Percentiles rank a stretch among this genome's conserved stretches.
These are phyloP conservation scores for Embiotoca jacksoni DNA, from an alignment of 2,113 vertebrate species.

Conservation along the genomic window DNA sequence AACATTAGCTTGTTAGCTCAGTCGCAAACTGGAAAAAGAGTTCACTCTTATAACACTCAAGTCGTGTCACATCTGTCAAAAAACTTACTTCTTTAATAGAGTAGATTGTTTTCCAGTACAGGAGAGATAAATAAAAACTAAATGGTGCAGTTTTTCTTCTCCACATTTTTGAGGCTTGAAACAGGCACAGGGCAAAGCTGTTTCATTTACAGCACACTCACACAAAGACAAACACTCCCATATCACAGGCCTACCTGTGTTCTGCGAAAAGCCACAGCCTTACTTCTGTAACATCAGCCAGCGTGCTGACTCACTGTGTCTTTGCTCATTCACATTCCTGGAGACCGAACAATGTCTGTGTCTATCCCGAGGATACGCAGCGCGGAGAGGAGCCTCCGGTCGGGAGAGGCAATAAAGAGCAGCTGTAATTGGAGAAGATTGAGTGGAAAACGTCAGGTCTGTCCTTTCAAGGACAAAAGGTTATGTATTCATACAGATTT, in stretches of 20 bases:
- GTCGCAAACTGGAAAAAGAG: no score
- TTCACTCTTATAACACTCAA: no score
- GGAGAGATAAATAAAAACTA: no score
- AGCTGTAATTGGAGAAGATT: conserved; percentile 36
- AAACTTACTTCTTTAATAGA: no score
- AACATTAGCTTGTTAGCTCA: no score
- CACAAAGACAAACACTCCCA: conserved; percentile 23
- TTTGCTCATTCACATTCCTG: conserved; percentile 47
- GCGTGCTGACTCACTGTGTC: conserved; percentile 42
- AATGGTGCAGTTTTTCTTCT: not conserved
- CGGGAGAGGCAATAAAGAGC: conserved; percentile 33
- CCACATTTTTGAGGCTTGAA: conserved; percentile 19
- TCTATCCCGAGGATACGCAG: not conserved
- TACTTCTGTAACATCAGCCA: conserved; percentile 21
- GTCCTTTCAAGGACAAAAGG: conserved; percentile 57
- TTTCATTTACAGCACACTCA: conserved; percentile 17
- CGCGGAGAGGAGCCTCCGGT: conserved; percentile 9
- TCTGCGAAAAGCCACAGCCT: conserved; percentile 33
- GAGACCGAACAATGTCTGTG: conserved; percentile 39
- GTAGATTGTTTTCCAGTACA: no score
- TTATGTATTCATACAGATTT: conserved; percentile 47
- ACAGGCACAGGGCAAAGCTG: conserved; percentile 5
- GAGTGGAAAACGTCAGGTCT: conserved; percentile 47
- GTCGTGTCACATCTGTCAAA: no score
- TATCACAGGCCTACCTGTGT: conserved; percentile 1